Evolutionary conservation across 1,140 invertebrate species (phyloP).

Genomic region (Kradibia gibbosae): DNA sequence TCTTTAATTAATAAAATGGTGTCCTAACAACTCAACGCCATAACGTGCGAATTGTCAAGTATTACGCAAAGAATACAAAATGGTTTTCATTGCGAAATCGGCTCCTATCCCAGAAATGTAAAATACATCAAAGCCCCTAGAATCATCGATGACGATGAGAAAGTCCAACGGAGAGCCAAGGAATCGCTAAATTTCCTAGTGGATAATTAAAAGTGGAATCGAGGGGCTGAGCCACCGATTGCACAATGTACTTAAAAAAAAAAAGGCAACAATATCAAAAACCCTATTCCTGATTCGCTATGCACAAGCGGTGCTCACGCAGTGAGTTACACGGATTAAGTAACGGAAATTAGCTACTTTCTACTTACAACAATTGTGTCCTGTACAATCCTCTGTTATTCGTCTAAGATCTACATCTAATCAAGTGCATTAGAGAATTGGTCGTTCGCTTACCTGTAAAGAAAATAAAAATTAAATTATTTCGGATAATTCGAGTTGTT

Average conservation of each 20-base stretch:
- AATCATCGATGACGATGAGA: too few relatives aligned
- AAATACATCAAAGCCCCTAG: too few relatives aligned
- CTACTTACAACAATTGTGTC: background rate
- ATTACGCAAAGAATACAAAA: too few relatives aligned
- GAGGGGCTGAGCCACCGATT: background rate
- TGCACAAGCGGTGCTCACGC: background rate
- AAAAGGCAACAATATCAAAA: background rate
- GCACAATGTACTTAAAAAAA: background rate
- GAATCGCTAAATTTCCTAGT: slow-evolving; percentile 1
- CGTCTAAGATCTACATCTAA: background rate
- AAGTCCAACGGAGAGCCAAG: too few relatives aligned
- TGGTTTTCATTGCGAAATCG: too few relatives aligned
- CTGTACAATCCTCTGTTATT: background rate
- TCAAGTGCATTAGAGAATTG: background rate
- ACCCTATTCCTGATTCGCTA: background rate
- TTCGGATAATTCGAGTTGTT: background rate
- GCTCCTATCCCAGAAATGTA: too few relatives aligned
- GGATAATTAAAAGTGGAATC: background rate
- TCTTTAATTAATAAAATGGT: too few relatives aligned
- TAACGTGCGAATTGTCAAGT: too few relatives aligned
- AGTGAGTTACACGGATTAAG: background rate
- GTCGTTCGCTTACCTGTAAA: slow-evolving; percentile 29
- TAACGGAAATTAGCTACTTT: background rate
- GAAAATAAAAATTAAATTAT: background rate
- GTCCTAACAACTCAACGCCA: too few relatives aligned